phyloP scores from a whole-genome alignment of 2,888 invertebrate genomes.

The Drosophila kokeensis region DNA sequence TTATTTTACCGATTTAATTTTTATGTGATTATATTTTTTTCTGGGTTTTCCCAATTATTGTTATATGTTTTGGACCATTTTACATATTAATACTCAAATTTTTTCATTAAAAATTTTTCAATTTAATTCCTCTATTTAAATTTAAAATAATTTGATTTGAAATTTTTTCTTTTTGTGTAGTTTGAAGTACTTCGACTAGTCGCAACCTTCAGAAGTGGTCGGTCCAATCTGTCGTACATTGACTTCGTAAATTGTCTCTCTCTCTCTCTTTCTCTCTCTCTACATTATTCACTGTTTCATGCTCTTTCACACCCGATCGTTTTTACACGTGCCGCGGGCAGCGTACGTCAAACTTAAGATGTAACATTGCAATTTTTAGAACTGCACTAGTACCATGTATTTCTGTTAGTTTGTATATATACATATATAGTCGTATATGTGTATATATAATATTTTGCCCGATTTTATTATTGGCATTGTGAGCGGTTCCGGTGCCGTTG shows the following conservation, averaged over 20 bases:
- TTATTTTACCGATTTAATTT: neutral
- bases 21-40: neutral
- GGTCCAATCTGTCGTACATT: constrained; percentile 44
- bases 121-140: neutral
- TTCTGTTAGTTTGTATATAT: neutral
- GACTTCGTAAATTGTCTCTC: constrained; percentile 32
- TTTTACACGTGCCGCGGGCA: constrained; percentile 39
- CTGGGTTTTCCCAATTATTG: neutral
- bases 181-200: constrained; percentile 28
- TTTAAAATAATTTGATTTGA: neutral
- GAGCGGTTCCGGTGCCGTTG: constrained; percentile 55
- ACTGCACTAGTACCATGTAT: constrained; percentile 15
- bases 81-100: neutral
- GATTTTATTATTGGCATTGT: constrained; percentile 19
- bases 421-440: neutral
- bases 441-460: constrained; percentile 7
- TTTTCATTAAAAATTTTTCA: neutral
- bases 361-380: constrained; percentile 31
- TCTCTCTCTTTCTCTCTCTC: neutral
- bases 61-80: neutral
- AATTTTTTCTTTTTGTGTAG: neutral
- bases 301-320: neutral
- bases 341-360: constrained; percentile 25
- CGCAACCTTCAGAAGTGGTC: constrained; percentile 38
- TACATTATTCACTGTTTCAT: neutral